Percentiles rank a stretch among this genome's conserved stretches.
These are phyloP conservation scores for Tetranychus piercei DNA, from an alignment of 2,888 invertebrate genomes.

Conservation along the genomic window DNA sequence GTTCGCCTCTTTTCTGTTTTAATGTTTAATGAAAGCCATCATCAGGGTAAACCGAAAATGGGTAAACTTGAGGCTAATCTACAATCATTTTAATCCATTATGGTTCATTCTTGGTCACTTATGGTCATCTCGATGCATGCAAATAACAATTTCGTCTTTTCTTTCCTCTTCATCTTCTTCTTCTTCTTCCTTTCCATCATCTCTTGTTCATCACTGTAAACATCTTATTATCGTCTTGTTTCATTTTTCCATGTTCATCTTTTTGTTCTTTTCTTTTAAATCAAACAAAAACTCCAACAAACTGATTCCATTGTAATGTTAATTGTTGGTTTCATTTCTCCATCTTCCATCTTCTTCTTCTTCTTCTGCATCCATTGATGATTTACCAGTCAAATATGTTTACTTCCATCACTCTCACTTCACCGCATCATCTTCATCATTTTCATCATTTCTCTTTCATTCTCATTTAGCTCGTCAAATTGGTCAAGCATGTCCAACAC, in stretches of 20 bases:
- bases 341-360: neutral
- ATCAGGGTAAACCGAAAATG: neutral
- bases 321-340: neutral
- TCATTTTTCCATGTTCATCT: neutral
- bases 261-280: neutral
- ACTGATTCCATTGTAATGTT: neutral
- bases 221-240: neutral
- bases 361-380: neutral
- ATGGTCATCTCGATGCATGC: neutral
- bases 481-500: neutral
- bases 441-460: neutral
- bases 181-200: neutral
- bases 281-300: too few species aligned
- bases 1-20: neutral
- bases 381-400: conserved; percentile 1
- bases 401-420: conserved; percentile 3
- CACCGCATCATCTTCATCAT: conserved; percentile 5
- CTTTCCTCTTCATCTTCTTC: neutral
- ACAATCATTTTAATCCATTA: neutral
- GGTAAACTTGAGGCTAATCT: neutral
- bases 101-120: neutral
- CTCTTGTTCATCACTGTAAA: neutral
- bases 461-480: neutral
- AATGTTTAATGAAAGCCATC: too few species aligned
- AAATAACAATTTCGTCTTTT: neutral